Percentiles rank a stretch among this genome's conserved stretches.
Conservation (phyloP, 2,888 invertebrate species). For the Chloromyia formosa region DNA sequence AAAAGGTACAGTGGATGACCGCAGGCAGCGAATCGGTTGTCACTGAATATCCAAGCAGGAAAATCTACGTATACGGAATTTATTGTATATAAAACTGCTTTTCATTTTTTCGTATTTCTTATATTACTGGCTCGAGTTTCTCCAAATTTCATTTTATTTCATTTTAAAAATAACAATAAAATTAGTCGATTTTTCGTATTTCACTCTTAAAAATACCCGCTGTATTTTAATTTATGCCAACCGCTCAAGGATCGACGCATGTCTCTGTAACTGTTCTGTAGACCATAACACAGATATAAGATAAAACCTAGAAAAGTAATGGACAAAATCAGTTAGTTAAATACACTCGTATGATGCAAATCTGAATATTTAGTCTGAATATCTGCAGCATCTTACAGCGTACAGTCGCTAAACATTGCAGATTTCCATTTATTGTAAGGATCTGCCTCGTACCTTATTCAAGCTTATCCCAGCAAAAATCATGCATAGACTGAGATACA, state of each 20-base stretch:
- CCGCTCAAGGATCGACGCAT: slow-evolving; percentile 57
- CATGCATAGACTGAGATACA: slow-evolving; percentile 19
- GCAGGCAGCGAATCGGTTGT: too few species aligned
- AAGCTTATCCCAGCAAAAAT: not conserved
- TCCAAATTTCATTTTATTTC: slow-evolving; percentile 4
- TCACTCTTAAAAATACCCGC: slow-evolving; percentile 25
- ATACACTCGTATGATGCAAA: not conserved
- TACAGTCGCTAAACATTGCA: too few species aligned
- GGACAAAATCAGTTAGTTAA: slow-evolving; percentile 43
- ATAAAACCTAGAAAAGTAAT: slow-evolving; percentile 67
- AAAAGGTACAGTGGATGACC: too few species aligned
- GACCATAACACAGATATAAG: slow-evolving; percentile 77
- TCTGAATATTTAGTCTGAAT: too few species aligned
- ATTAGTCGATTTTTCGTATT: not conserved
- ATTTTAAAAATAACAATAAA: slow-evolving; percentile 12
- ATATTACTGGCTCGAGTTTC: not conserved
- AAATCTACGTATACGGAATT: too few species aligned
- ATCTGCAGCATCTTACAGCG: too few species aligned
- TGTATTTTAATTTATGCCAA: slow-evolving; percentile 58
- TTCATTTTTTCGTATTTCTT: not conserved
- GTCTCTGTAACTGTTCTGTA: slow-evolving; percentile 64
- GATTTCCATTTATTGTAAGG: too few species aligned
- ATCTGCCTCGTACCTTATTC: slow-evolving; percentile 45
- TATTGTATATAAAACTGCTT: too few species aligned
- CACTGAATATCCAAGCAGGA: too few species aligned